Evolutionary conservation across 2,113 vertebrate genomes (phyloP), one percentile per base, ranked within the genome.

Genomic region (Oplegnathus fasciatus): DNA sequence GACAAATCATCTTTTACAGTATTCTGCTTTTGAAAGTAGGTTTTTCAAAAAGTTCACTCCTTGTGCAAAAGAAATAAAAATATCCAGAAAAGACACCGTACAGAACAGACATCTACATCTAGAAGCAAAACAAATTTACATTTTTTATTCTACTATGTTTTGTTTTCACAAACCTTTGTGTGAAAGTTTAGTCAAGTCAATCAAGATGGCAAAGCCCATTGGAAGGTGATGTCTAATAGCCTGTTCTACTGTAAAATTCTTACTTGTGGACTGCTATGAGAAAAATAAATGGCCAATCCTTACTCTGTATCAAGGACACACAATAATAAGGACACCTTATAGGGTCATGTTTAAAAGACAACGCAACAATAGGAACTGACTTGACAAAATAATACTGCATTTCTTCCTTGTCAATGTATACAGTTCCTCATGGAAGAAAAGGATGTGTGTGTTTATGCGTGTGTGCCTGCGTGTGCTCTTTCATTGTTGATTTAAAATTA

Each of bases 401-500:
- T 78, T 86, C 44, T 69, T 85, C 52, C 18, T 24, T 20, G 13
- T 75, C n/a, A 44, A 14, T 34, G 46, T 30, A 6, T 15, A 44
- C n/a, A 79, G 57, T 82, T 90, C 57, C 72, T 78, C 62, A 54
- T 8, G 55, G n/a, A 72, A 40, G 30, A 77, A 80, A 66, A 58
- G 24, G 54, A n/a, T 54, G 48, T 57, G 67, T 65, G 50, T 52
- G 15, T 65, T 46, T n/a, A 28, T 68, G 48, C 32, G 52, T 50
- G 6, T 42, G 2, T 37, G 11, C 24, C 11, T 46, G 2, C 70
- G 34, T 67, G 37, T 40, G 66, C 24, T 58, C 67, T 82, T 86
- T 83, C 26, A 78, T 67, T 80, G 79, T 71, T 11, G 78, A 70
- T 22, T 71, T 50, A 28, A 75, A 88, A 91, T 84, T 57, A 84